Percentiles rank a stretch among this genome's conserved stretches.
Conservation (phyloP, 2,797 vertebrate species). For the Xenops minutus region DNA sequence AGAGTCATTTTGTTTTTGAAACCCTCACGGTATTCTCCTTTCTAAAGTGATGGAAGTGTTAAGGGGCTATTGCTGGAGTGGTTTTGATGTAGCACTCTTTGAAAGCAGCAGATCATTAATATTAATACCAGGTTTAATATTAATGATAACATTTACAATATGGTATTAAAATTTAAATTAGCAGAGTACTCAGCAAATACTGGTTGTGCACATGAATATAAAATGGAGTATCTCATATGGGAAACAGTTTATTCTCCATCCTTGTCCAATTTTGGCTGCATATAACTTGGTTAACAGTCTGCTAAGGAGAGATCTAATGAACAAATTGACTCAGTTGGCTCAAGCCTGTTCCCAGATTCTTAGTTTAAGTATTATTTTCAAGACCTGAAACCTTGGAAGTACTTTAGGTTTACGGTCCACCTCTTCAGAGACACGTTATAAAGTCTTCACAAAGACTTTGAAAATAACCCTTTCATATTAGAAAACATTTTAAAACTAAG, state of each 20-base stretch:
- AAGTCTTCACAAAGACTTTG: background rate
- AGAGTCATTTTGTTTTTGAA: background rate
- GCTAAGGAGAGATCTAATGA: background rate
- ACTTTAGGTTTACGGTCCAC: background rate
- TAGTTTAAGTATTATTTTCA: background rate
- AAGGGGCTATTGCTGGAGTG: background rate
- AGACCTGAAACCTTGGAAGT: background rate
- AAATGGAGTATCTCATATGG: background rate
- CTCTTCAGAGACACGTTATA: background rate
- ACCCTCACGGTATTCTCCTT: background rate
- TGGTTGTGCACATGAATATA: background rate
- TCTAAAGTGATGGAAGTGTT: background rate
- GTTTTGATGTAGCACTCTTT: background rate
- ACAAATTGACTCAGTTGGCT: background rate
- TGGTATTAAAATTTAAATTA: conserved; percentile 3
- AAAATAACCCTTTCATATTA: background rate
- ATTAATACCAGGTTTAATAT: conserved; percentile 18
- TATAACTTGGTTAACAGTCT: background rate
- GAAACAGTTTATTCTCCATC: background rate
- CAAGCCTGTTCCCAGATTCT: background rate
- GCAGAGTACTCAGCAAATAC: background rate
- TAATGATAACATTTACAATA: conserved; percentile 8
- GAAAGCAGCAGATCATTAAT: background rate
- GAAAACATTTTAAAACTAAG: background rate
- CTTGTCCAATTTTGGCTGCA: background rate